Evolutionary conservation across 2,888 invertebrate species (phyloP).

Genomic region (Lasiommata megera): DNA sequence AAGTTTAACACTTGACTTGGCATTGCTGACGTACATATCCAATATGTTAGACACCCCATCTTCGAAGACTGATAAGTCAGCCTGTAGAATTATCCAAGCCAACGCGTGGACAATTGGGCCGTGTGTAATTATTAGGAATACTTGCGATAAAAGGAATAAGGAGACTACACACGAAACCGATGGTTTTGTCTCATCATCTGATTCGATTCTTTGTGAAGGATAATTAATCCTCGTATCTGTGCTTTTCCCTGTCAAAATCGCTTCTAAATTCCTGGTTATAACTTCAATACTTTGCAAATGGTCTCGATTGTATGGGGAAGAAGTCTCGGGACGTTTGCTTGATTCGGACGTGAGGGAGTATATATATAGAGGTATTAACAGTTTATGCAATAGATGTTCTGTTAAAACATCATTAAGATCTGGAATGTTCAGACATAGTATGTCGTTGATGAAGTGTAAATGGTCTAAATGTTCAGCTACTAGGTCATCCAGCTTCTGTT

Average conservation of each 20-base stretch:
- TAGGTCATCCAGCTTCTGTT: constrained; percentile 93
- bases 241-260: constrained; percentile 82
- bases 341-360: constrained; percentile 87
- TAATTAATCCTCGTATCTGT: constrained; percentile 70
- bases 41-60: constrained; percentile 86
- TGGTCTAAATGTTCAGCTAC: constrained; percentile 99
- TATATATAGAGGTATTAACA: constrained; percentile 96
- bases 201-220: constrained; percentile 60
- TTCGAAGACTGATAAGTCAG: constrained; percentile 86
- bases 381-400: constrained; percentile 95
- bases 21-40: constrained; percentile 83
- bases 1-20: constrained; percentile 79
- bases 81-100: constrained; percentile 94
- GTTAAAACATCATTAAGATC: constrained; percentile 96
- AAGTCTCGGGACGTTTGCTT: constrained; percentile 46
- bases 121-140: constrained; percentile 96
- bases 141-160: constrained; percentile 95
- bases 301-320: constrained; percentile 67
- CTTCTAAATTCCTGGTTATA: constrained; percentile 83
- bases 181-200: constrained; percentile 83
- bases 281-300: constrained; percentile 80
- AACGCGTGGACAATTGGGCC: constrained; percentile 94
- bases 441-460: constrained; percentile 98
- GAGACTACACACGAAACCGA: constrained; percentile 95
- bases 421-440: constrained; percentile 94